Percentiles rank a stretch among this genome's conserved stretches.
These are phyloP conservation scores for Gymnorhina tibicen DNA, from an alignment of 2,113 vertebrate species.

Conservation along the genomic window DNA sequence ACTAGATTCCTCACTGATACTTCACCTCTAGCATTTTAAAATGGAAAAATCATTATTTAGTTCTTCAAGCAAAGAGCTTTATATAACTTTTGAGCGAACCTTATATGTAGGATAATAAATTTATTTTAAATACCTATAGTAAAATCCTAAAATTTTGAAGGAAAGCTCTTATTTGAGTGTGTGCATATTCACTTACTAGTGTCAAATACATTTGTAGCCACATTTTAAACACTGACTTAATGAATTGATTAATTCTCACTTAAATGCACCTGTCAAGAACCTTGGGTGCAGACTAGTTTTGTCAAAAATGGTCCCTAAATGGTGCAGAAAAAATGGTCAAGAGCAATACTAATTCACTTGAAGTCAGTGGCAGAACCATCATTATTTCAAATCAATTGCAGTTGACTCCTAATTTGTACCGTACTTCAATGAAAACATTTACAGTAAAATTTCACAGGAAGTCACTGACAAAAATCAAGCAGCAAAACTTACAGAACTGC, in stretches of 20 bases:
- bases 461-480: not conserved
- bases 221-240: not conserved
- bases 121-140: not conserved
- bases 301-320: not conserved
- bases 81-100: not conserved
- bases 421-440: not conserved
- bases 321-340: not conserved
- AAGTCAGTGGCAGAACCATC: not conserved
- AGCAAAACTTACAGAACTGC: not conserved
- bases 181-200: not conserved
- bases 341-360: not conserved
- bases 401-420: not conserved
- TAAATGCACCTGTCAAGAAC: not conserved
- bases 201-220: not conserved
- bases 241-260: not conserved
- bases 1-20: not conserved
- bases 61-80: not conserved
- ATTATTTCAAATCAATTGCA: not conserved
- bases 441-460: not conserved
- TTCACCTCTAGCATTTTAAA: not conserved
- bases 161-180: not conserved
- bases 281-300: not conserved
- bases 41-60: not conserved
- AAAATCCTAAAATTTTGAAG: not conserved
- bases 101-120: not conserved